These are phyloP conservation scores for Holacanthella duospinosa DNA, from an alignment of 2,888 invertebrate species.

Conservation along the genomic window DNA sequence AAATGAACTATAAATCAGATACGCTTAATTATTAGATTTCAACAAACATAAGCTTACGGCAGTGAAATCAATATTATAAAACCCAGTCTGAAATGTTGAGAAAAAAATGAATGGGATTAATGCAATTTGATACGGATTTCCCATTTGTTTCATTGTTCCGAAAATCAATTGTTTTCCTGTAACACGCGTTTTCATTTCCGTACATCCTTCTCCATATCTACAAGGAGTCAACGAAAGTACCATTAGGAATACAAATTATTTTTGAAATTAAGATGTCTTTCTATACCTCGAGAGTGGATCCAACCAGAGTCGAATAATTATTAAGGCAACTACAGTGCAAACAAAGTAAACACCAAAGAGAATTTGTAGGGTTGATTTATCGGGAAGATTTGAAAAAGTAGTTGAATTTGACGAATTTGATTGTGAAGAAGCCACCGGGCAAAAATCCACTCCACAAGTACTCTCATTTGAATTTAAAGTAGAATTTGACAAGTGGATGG, in stretches of 20 bases:
- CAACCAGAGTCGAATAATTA: slow-evolving; percentile 74
- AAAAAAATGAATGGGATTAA: neutral
- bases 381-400: slow-evolving; percentile 56
- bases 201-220: no score
- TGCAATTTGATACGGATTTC: neutral
- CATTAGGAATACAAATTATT: no score
- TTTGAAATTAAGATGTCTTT: no score
- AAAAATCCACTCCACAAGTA: slow-evolving; percentile 64
- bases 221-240: no score
- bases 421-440: slow-evolving; percentile 41
- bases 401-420: neutral
- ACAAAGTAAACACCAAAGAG: slow-evolving; percentile 79
- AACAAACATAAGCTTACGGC: neutral
- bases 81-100: neutral
- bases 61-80: neutral
- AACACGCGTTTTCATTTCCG: no score
- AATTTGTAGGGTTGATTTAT: slow-evolving; percentile 74
- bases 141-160: neutral
- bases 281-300: slow-evolving; percentile 77
- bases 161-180: neutral
- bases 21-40: no score
- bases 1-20: no score
- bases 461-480: neutral
- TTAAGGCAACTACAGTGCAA: slow-evolving; percentile 72
- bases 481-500: neutral